Evolutionary conservation across 2,888 invertebrate species (phyloP).

Genomic region (Orthosia cruda): DNA sequence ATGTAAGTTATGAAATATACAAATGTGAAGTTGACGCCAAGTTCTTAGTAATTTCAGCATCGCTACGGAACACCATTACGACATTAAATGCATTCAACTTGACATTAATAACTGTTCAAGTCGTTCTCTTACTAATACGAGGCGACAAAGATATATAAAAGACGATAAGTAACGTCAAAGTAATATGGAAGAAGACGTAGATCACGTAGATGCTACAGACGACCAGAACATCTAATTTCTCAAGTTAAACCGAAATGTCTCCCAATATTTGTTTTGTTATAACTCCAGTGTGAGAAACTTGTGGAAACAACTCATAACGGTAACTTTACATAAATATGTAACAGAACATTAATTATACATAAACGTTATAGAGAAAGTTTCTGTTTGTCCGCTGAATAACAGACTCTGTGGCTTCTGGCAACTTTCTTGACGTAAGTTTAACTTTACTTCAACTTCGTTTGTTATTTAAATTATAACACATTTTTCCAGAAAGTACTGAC

Average conservation of each 20-base stretch:
- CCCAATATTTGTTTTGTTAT: constrained; percentile 14
- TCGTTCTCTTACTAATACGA: constrained; percentile 8
- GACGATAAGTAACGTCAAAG: constrained; percentile 1
- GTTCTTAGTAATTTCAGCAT: constrained; percentile 19
- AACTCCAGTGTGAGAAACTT: constrained; percentile 13
- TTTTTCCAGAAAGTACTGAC: background rate
- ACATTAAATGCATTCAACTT: constrained; percentile 23
- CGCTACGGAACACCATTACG: constrained; percentile 14
- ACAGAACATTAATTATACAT: constrained; percentile 56
- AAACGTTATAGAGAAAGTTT: constrained; percentile 57
- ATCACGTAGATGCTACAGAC: background rate
- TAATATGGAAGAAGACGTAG: background rate
- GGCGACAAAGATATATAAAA: constrained; percentile 15
- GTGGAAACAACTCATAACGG: constrained; percentile 39
- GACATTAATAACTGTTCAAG: constrained; percentile 36
- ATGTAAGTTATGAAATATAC: constrained; percentile 16
- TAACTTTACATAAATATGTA: constrained; percentile 54
- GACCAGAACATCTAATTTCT: background rate
- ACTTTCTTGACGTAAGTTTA: constrained; percentile 49
- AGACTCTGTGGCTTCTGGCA: constrained; percentile 36
- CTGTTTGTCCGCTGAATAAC: constrained; percentile 43
- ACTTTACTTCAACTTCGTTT: constrained; percentile 33
- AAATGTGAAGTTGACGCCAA: constrained; percentile 21
- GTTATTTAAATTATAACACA: constrained; percentile 11
- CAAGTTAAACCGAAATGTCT: background rate